Percentiles rank a stretch among this genome's conserved stretches.
These are phyloP conservation scores for Cremastobaeus sp. DNA, from an alignment of 2,888 invertebrate species.

Conservation along the genomic window DNA sequence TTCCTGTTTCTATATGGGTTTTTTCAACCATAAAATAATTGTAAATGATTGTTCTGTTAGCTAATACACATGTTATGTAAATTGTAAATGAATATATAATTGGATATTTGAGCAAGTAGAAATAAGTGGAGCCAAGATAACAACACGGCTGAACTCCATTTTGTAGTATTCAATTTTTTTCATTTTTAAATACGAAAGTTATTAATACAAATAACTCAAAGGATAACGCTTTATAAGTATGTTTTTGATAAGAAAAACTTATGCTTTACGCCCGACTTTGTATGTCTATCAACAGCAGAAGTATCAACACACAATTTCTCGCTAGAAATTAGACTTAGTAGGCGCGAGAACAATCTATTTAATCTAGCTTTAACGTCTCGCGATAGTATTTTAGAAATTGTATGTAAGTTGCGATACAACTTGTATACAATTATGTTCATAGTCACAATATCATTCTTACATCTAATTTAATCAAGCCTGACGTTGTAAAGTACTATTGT, in stretches of 20 bases:
- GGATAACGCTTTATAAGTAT: no score
- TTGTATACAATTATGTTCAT: slow-evolving; percentile 26
- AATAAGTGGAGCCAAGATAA: no score
- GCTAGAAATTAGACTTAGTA: slow-evolving; percentile 23
- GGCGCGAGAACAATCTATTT: slow-evolving; percentile 2
- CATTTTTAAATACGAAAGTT: not conserved
- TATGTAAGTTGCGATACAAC: slow-evolving; percentile 37
- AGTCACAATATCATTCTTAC: slow-evolving; percentile 33
- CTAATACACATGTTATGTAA: no score
- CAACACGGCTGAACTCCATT: slow-evolving; percentile 75
- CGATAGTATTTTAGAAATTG: slow-evolving; percentile 34
- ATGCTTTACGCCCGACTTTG: no score
- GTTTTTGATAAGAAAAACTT: no score
- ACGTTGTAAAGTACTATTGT: slow-evolving; percentile 25
- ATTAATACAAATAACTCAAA: not conserved
- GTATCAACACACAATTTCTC: not conserved
- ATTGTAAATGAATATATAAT: no score
- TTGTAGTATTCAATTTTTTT: slow-evolving; percentile 1
- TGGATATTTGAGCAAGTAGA: no score
- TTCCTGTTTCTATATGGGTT: no score
- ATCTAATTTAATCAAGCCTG: slow-evolving; percentile 33
- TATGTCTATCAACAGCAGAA: no score
- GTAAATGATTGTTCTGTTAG: no score
- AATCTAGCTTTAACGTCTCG: slow-evolving; percentile 30
- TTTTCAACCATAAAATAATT: no score